Evolutionary conservation across 1,140 invertebrate species (phyloP), one percentile per base, ranked within the genome.

Genomic region (Heliconius melpomene): DNA sequence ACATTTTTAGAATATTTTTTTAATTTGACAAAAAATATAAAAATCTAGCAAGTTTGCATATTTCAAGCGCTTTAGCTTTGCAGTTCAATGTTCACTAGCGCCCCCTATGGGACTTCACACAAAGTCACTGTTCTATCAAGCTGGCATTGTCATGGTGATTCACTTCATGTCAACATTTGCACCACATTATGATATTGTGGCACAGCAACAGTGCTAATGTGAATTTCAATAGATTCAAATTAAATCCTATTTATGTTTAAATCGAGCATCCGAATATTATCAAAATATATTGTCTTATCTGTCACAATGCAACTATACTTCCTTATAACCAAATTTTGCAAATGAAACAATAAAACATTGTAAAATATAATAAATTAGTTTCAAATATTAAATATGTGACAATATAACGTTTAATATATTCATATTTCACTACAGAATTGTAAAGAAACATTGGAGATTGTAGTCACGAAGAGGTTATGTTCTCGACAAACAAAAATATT

Each of bases 401-500:
- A 66, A 29, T 16, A 16, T 66, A 29, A 26, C 3, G 9, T 26
- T 29, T 26, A 26, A 66, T 66, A 66, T 66, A 26, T 66, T 66
- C 60, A 66, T 66, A 23, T 66, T 66, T 26, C 11, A 66, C 60
- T 29, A 66, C 26, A 18, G 60, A 66, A 29, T 26, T 66, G 60
- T 26, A 66, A n/a, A 26, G 23, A 66, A 66, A 57, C 52, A 46
- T 73, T 52, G 23, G 78, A 66, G 23, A 66, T 66, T 80, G 46
- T 77, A 46, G 73, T 80, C 18, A 74, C 74, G 66, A 84, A 91
- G 90, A 94, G 93, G 93, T 94, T 94, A 94, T 93, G 93, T 93
- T 89, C 91, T 79, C 89, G 86, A 93, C 91, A 93, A 94, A 94
- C 93, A 94, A 94, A 94, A 93, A 93, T 94, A 94, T 86, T 89